Percentiles rank a stretch among this genome's conserved stretches.
These are phyloP conservation scores for Apotomis turbidana DNA, from an alignment of 2,888 invertebrate genomes.

Conservation along the genomic window DNA sequence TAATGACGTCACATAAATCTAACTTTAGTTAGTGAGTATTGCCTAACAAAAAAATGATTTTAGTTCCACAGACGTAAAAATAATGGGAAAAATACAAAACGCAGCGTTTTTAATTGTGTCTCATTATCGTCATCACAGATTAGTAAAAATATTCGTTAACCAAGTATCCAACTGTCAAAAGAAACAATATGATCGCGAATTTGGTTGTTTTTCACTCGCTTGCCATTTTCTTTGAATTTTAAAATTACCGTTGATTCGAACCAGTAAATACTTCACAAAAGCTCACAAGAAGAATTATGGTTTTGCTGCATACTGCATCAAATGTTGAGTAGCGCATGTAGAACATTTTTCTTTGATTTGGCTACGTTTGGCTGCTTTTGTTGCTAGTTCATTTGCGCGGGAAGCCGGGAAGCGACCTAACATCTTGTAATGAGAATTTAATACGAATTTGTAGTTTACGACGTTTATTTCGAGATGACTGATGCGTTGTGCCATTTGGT, in stretches of 20 bases:
- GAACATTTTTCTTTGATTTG: conserved; percentile 13
- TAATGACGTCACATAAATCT: conserved; percentile 83
- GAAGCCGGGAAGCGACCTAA: conserved; percentile 51
- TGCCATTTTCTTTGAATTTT: conserved; percentile 19
- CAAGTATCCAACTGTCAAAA: conserved; percentile 1
- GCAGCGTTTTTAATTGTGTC: conserved; percentile 13
- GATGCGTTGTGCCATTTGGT: conserved; percentile 79
- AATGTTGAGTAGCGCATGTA: not conserved
- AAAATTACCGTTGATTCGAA: conserved; percentile 17
- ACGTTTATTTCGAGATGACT: conserved; percentile 65
- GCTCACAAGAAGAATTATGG: not conserved
- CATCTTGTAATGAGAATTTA: conserved; percentile 38
- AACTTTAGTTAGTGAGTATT: conserved; percentile 60
- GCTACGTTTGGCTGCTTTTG: conserved; percentile 23
- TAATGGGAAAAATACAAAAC: not conserved
- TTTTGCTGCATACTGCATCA: not conserved
- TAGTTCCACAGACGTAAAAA: conserved; percentile 9
- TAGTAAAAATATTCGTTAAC: not conserved
- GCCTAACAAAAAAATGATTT: conserved; percentile 46
- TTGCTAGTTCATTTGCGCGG: conserved; percentile 54
- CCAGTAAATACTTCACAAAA: not conserved
- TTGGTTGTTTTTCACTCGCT: conserved; percentile 12
- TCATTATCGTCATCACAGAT: not conserved
- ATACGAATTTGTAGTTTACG: conserved; percentile 22
- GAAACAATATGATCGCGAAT: conserved; percentile 2